Base-by-base conservation (phyloP, 2,797 vertebrate genomes). In the Neoniphon sammara region DNA sequence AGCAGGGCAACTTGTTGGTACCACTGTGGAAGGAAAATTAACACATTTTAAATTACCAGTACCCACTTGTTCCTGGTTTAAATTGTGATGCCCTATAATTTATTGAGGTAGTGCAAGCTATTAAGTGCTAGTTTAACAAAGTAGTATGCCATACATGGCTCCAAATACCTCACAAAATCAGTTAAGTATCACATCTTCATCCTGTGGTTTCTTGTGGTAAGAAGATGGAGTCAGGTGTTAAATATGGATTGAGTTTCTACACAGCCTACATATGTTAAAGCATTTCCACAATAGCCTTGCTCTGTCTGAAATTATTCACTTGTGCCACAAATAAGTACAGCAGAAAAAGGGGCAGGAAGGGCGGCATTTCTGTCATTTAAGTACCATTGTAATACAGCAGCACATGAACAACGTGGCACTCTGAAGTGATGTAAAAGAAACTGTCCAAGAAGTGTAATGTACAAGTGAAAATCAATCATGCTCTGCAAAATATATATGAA, bases 401-500 rank as follows among this genome's bases (percentile, higher is more conserved):
- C 30, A 21, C 46, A 74, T 55, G 54, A 78, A 66, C 7, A 63
- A 49, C 17, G 7, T 73, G 52, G 23, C 57, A 39, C 6, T 47
- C 56, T 53, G 66, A 55, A 66, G 69, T 44, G 27, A 57, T 78
- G 68, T 86, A 68, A 77, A 80, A 61, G 8, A 84, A 74, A 62
- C 47, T 65, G 58, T 76, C 46, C 42, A 66, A 25, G 11, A 80
- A 64, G 30, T 86, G 81, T 81, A 30, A 77, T 78, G 63, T 83
- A 76, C 59, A 49, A 70, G 69, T 82, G 62, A 63, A 81, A 87
- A 79, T 66, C 56, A 77, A 55, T 66, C 52, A 14, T 88, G 77
- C 77, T 88, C 77, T 78, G 66, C 81, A 50, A 85, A 88, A 85
- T 88, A 85, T 81, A 83, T 88, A 75, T 84, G 85, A 88, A 88